Evolutionary conservation across 2,888 invertebrate species (phyloP), one percentile per base, ranked within the genome.

Genomic region (Xestia sexstrigata): DNA sequence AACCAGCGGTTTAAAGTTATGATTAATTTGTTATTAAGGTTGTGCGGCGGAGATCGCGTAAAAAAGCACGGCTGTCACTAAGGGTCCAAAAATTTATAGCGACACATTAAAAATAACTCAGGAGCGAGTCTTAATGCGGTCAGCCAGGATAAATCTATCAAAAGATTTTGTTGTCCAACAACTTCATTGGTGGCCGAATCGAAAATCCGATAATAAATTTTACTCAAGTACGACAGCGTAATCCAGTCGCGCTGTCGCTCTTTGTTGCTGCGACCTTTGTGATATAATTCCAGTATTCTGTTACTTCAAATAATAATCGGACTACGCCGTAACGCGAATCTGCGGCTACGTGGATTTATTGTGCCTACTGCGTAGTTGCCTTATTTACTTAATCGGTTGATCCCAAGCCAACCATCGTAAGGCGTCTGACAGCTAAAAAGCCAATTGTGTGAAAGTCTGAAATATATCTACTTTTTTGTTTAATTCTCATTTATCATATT

Each of bases 191-290:
- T 96, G 96, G 96, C 96, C 96, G 95, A 96, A 96, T 95, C 96
- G 96, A 96, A 96, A 96, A 96, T 96, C 96, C 96, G 95, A 96
- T 95, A 96, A 96, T 96, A 96, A 96, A 96, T 96, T 96, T 96
- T 94, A 96, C 96, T 96, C 96, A 95, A 96, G 95, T 94, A 95
- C 95, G 96, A 96, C 96, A 96, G 96, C 94, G 96, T 96, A 96
- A 96, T 95, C 96, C 96, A 95, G 95, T 93, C 95, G 95, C 94
- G 91, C 94, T 95, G 95, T 94, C 94, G 94, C 90, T 95, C 96
- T 96, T 96, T 96, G 95, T 96, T 95, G 94, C 92, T 92, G 92
- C 95, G 94, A 94, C 94, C 94, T 95, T 92, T 95, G 93, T 93
- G 94, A 93, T 95, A 95, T 95, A 92, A 95, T 95, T 94, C 95